A percentile compares a stretch with the other conserved stretches of the same genome.
Conservation (phyloP, 2,113 vertebrate species). For the Phrynosoma platyrhinos region DNA sequence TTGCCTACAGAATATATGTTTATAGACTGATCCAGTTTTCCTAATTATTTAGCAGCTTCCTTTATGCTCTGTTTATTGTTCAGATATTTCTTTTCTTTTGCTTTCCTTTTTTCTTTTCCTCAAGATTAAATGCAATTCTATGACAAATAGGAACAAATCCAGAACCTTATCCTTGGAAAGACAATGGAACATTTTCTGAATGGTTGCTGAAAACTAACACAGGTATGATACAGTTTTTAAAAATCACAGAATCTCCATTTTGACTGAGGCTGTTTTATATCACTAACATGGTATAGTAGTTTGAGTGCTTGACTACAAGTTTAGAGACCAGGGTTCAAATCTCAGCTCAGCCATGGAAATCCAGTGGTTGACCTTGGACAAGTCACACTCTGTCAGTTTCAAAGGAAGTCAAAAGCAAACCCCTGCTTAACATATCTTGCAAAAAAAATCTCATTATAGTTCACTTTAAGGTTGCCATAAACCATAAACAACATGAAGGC, state of each 20-base stretch:
- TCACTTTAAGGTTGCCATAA: too few relatives aligned
- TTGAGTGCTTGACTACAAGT: too few relatives aligned
- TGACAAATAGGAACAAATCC: slow-evolving; percentile 7
- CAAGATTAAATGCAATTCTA: neutral
- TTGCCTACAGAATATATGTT: slow-evolving; percentile 32
- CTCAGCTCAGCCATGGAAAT: too few relatives aligned
- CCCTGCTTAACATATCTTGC: too few relatives aligned
- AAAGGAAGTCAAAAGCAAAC: too few relatives aligned
- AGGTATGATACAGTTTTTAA: neutral
- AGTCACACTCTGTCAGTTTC: too few relatives aligned
- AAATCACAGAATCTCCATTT: slow-evolving; percentile 7
- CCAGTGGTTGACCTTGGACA: too few relatives aligned
- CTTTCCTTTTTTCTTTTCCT: slow-evolving; percentile 38
- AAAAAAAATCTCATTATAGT: too few relatives aligned
- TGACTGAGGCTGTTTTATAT: neutral
- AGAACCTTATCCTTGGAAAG: slow-evolving; percentile 14
- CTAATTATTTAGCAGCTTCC: slow-evolving; percentile 30
- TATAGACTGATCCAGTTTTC: slow-evolving; percentile 10
- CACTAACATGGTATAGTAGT: neutral
- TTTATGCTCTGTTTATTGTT: slow-evolving; percentile 24
- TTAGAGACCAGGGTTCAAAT: too few relatives aligned
- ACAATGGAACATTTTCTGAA: slow-evolving; percentile 23
- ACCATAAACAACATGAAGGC: too few relatives aligned
- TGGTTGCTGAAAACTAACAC: slow-evolving; percentile 24
- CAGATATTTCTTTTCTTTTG: slow-evolving; percentile 15